phyloP scores from a whole-genome alignment of 1,140 invertebrate genomes.

The Drosophila pallidifrons region DNA sequence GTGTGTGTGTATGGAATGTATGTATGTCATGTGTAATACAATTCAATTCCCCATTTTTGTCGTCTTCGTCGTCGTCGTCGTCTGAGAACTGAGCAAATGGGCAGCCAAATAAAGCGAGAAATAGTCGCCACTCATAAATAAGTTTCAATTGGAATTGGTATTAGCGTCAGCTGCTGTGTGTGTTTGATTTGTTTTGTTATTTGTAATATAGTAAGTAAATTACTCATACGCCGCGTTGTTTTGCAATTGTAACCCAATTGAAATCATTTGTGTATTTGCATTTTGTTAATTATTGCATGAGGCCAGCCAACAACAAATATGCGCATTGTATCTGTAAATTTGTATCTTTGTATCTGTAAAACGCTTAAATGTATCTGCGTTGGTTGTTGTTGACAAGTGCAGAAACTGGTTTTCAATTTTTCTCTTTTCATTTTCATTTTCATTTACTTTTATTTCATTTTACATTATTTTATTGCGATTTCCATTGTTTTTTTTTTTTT shows the following conservation, averaged over 20 bases:
- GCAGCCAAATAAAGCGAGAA: conserved; percentile 25
- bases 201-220: conserved; percentile 39
- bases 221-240: conserved; percentile 47
- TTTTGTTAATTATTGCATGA: conserved; percentile 33
- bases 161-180: conserved; percentile 12
- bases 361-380: conserved; percentile 11
- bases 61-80: conserved; percentile 10
- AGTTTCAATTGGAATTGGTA: conserved; percentile 41
- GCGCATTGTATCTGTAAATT: conserved; percentile 5
- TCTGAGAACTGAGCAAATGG: conserved; percentile 25
- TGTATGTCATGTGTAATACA: conserved; percentile 17
- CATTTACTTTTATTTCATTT: conserved; percentile 3
- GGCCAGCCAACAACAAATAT: conserved; percentile 11
- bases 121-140: conserved; percentile 24
- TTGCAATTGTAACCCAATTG: conserved; percentile 48
- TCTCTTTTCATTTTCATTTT: conserved; percentile 1
- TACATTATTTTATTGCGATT: conserved; percentile 10
- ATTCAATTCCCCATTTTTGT: conserved; percentile 20
- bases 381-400: conserved; percentile 36
- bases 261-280: conserved; percentile 30
- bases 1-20: conserved; percentile 4
- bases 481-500: background rate
- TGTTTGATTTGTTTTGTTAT: conserved; percentile 6
- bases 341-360: background rate
- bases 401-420: conserved; percentile 39